phyloP scores from a whole-genome alignment of 2,797 vertebrate genomes.

The Darevskia mixta region DNA sequence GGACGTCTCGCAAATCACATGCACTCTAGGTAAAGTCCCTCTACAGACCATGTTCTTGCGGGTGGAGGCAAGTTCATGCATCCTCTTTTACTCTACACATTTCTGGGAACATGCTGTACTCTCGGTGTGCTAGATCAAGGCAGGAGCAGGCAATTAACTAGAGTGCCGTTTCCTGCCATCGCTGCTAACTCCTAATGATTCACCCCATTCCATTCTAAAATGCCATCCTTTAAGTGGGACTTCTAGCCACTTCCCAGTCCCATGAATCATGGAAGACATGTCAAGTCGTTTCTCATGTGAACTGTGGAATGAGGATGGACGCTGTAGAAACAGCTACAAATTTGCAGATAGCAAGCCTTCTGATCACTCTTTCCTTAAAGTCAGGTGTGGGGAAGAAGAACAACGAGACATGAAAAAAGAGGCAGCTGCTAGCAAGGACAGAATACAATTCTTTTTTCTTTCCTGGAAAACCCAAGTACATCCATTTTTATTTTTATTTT shows the following conservation, averaged over 20 bases:
- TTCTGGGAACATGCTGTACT: slow-evolving; percentile 13
- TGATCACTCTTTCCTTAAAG: background rate
- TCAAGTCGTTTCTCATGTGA: background rate
- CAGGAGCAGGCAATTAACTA: slow-evolving; percentile 9
- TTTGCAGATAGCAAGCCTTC: background rate
- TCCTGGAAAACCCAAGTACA: background rate
- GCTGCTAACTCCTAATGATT: background rate
- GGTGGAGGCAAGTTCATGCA: rapidly evolving
- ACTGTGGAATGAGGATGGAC: background rate
- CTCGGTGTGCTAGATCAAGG: slow-evolving; percentile 19
- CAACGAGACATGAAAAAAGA: background rate
- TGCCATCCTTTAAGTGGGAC: background rate
- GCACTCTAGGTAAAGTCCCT: background rate
- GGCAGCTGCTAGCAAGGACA: too few species aligned
- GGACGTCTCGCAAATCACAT: background rate
- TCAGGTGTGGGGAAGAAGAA: background rate
- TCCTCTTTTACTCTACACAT: slow-evolving; percentile 20
- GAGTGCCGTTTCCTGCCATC: background rate
- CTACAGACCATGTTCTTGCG: background rate
- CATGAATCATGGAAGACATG: rapidly evolving
- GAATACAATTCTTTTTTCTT: background rate
- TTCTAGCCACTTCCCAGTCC: rapidly evolving
- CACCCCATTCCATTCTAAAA: background rate
- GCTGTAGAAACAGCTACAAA: slow-evolving; percentile 3
- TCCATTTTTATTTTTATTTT: background rate